Conservation (phyloP, 2,797 vertebrate species). For the Enteromius unitaeniatus region DNA sequence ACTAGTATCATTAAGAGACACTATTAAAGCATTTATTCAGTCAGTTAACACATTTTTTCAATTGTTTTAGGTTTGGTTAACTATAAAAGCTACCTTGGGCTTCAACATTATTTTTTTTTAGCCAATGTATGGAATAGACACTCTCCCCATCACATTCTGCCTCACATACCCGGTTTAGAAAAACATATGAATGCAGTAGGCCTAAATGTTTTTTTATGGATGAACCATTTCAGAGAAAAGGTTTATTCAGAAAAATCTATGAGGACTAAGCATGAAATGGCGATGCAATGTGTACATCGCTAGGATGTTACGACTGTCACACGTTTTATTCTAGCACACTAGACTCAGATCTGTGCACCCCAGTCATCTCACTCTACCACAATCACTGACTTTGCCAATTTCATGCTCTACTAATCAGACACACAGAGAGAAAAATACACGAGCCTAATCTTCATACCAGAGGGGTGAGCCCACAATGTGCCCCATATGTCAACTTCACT, state of each 20-base stretch:
- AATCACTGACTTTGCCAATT: conserved; percentile 49
- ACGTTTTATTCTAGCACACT: neutral
- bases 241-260: neutral
- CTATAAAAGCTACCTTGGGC: neutral
- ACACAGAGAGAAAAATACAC: conserved; percentile 12
- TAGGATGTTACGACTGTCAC: neutral
- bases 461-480: neutral
- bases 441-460: conserved; percentile 17
- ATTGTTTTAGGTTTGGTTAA: neutral
- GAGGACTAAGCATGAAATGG: neutral
- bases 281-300: neutral
- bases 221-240: neutral
- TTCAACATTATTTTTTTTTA: neutral
- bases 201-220: neutral
- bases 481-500: neutral
- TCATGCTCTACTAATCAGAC: conserved; percentile 56
- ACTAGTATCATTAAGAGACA: neutral
- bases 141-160: neutral
- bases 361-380: conserved; percentile 39
- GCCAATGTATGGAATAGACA: neutral
- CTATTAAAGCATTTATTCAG: neutral
- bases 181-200: no score
- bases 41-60: neutral
- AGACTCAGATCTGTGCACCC: conserved; percentile 16
- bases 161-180: neutral